phyloP scores from a whole-genome alignment of 2,888 invertebrate species.

The Antitype chi region DNA sequence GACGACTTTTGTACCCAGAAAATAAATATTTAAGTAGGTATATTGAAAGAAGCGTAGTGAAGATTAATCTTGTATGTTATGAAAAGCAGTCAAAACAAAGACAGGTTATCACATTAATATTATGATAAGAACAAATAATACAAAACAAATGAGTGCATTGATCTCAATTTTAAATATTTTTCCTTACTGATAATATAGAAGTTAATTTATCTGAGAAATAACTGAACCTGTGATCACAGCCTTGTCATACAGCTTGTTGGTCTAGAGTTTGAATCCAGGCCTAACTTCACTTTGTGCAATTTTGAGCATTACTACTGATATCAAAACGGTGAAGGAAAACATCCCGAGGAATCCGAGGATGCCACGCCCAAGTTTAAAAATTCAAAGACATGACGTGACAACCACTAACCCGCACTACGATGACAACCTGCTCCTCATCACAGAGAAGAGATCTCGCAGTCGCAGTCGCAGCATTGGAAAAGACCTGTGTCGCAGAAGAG shows the following conservation, averaged over 20 bases:
- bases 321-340: background rate
- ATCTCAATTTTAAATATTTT: background rate
- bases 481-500: too few species aligned
- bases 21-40: background rate
- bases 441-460: background rate
- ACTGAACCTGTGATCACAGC: background rate
- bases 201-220: background rate
- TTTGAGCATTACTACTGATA: background rate
- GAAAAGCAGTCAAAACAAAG: constrained; percentile 3
- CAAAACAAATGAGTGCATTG: background rate
- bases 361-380: background rate
- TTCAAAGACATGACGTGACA: background rate
- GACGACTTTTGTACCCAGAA: background rate
- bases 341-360: background rate
- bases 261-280: background rate
- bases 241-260: background rate
- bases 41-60: background rate
- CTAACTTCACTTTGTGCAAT: background rate
- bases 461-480: too few species aligned
- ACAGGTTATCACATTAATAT: constrained; percentile 3
- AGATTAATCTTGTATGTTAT: background rate
- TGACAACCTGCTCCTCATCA: background rate
- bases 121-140: constrained; percentile 1
- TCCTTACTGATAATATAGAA: background rate
- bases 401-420: background rate